These are phyloP conservation scores for Apamea monoglypha DNA, from an alignment of 2,888 invertebrate genomes.

Conservation along the genomic window DNA sequence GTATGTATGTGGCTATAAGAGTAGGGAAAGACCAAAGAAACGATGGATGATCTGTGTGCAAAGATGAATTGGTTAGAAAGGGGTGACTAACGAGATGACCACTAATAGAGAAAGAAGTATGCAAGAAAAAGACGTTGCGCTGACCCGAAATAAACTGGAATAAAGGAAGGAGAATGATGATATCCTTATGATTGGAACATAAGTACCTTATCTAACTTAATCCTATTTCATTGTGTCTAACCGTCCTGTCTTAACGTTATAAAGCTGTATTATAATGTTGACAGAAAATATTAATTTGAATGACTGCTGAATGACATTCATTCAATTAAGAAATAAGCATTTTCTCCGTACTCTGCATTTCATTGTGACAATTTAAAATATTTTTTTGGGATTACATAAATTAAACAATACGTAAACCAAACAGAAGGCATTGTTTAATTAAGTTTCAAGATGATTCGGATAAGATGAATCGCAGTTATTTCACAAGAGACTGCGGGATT, in stretches of 20 bases:
- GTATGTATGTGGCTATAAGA: too few relatives aligned
- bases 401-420: background rate
- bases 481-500: constrained; percentile 19
- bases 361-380: background rate
- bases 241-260: background rate
- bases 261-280: background rate
- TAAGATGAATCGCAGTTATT: constrained; percentile 28
- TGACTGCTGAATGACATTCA: background rate
- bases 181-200: too few relatives aligned
- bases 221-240: too few relatives aligned
- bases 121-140: too few relatives aligned
- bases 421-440: constrained; percentile 13
- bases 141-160: too few relatives aligned
- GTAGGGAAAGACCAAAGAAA: too few relatives aligned
- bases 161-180: too few relatives aligned
- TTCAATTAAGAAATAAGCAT: background rate
- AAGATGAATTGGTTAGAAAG: too few relatives aligned
- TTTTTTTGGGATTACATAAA: background rate
- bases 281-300: background rate
- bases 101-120: too few relatives aligned
- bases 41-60: too few relatives aligned
- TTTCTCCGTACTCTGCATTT: background rate
- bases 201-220: too few relatives aligned
- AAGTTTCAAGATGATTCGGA: constrained; percentile 19
- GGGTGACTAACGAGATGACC: too few relatives aligned